Conservation (phyloP, 2,797 vertebrate species). For the Thaleichthys pacificus region DNA sequence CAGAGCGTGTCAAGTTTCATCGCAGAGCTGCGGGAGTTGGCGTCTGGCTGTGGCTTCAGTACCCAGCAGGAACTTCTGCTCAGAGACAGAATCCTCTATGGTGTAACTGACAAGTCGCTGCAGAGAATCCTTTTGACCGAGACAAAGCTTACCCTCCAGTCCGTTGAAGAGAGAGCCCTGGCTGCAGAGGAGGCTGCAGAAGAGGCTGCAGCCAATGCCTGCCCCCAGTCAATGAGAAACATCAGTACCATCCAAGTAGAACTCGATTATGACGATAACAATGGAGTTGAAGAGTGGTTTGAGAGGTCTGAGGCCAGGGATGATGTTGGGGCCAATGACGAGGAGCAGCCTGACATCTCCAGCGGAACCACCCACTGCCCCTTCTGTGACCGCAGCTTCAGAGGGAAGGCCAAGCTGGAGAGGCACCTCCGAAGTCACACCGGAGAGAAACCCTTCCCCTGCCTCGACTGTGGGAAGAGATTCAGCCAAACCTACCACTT, state of each 20-base stretch:
- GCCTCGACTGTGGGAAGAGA: slow-evolving; percentile 1
- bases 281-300: neutral
- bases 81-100: neutral
- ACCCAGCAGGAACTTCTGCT: neutral
- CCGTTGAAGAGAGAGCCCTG: neutral
- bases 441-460: slow-evolving; percentile 12
- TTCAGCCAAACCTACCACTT: slow-evolving; percentile 2
- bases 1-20: neutral
- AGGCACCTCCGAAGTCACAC: slow-evolving; percentile 1
- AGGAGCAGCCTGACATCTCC: neutral
- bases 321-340: neutral
- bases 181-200: neutral
- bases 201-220: neutral
- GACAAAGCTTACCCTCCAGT: neutral
- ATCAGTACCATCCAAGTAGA: neutral
- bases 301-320: neutral
- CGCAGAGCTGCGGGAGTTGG: neutral
- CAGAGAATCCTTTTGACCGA: neutral
- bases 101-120: neutral
- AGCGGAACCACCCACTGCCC: neutral
- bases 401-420: neutral
- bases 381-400: neutral
- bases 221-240: neutral
- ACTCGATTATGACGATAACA: neutral
- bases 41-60: neutral